These are phyloP conservation scores for Pinna nobilis DNA, from an alignment of 1,140 invertebrate genomes.

Conservation along the genomic window DNA sequence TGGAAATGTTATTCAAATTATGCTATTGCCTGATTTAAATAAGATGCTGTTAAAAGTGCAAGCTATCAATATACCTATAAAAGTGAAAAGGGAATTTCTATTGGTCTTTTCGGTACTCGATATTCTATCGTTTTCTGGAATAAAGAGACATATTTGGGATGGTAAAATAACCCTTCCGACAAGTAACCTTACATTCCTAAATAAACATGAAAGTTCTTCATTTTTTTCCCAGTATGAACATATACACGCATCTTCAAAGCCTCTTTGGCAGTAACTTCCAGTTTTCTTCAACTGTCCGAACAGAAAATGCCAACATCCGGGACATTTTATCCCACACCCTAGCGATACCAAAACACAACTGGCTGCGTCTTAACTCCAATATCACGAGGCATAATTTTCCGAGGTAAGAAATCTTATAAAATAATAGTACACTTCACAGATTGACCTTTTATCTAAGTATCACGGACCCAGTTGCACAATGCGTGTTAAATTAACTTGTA, in stretches of 20 bases:
- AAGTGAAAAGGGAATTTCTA: background rate
- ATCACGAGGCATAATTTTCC: constrained; percentile 26
- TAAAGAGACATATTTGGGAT: no score
- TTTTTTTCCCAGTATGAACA: constrained; percentile 15
- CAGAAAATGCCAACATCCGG: constrained; percentile 36
- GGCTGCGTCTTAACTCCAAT: constrained; percentile 29
- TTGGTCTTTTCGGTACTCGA: background rate
- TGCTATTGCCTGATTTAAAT: background rate
- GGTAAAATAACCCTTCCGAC: no score
- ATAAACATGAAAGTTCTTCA: background rate
- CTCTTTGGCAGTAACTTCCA: constrained; percentile 34
- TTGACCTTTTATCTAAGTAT: no score
- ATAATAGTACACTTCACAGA: no score
- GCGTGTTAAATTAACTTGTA: no score
- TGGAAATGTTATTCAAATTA: background rate
- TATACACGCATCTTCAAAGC: constrained; percentile 26
- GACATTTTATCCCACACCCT: constrained; percentile 43
- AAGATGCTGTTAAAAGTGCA: background rate
- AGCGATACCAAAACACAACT: constrained; percentile 36
- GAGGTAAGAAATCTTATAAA: constrained; percentile 16
- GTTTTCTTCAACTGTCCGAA: constrained; percentile 33
- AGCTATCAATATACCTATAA: background rate
- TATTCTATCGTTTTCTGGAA: no score
- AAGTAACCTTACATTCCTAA: no score
- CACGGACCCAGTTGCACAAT: no score